These are phyloP conservation scores for Kuschelorhynchus macadamiae DNA, from an alignment of 2,888 invertebrate genomes.

Conservation along the genomic window DNA sequence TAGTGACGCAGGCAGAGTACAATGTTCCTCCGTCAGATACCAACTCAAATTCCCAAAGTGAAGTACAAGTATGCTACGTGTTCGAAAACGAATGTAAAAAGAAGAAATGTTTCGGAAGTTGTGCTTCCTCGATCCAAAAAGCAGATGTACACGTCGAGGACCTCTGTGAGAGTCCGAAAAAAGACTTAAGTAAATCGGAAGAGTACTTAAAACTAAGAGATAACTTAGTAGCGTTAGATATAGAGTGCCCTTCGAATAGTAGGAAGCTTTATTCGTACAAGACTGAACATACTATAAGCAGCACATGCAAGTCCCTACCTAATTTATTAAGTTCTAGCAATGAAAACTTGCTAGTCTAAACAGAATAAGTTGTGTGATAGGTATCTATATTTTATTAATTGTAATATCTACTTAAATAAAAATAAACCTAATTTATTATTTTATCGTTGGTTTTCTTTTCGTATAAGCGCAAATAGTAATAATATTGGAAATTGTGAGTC, in stretches of 20 bases:
- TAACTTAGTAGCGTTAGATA: conserved; percentile 71
- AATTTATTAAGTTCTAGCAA: conserved; percentile 78
- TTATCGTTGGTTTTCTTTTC: too few relatives aligned
- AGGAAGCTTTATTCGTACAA: conserved; percentile 62
- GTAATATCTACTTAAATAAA: conserved; percentile 17
- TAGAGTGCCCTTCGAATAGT: conserved; percentile 64
- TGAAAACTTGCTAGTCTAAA: conserved; percentile 74
- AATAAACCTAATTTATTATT: conserved; percentile 24
- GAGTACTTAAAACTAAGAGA: conserved; percentile 51
- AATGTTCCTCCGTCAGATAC: conserved; percentile 66
- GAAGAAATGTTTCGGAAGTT: conserved; percentile 54
- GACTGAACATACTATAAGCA: conserved; percentile 64
- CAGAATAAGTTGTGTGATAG: conserved; percentile 34
- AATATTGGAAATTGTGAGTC: too few relatives aligned
- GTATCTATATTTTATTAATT: conserved; percentile 32
- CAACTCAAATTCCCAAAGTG: conserved; percentile 62
- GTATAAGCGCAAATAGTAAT: too few relatives aligned
- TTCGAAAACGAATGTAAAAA: conserved; percentile 60
- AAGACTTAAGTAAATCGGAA: conserved; percentile 18
- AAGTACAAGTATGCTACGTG: conserved; percentile 62
- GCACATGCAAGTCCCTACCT: conserved; percentile 77
- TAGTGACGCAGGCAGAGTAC: conserved; percentile 78
- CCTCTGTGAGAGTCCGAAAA: conserved; percentile 52
- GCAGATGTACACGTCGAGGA: conserved; percentile 62
- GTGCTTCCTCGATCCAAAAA: conserved; percentile 61